Conservation (phyloP, 2,797 vertebrate genomes). For the Molossus alvarezi region DNA sequence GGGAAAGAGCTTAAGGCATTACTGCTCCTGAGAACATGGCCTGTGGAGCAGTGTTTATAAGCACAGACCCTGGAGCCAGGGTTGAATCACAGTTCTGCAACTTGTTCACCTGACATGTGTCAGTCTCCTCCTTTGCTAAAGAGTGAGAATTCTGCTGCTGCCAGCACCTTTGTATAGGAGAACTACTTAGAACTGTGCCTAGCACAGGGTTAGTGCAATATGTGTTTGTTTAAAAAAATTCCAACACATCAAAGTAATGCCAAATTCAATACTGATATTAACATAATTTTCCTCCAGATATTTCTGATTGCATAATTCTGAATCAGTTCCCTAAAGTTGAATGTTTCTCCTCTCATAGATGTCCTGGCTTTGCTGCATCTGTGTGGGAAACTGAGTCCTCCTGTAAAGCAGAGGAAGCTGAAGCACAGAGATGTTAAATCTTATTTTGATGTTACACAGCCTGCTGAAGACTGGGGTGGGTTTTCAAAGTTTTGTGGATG, state of each 20-base stretch:
- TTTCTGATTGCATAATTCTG: neutral
- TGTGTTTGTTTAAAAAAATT: neutral
- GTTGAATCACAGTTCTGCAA: neutral
- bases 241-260: neutral
- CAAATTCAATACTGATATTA: neutral
- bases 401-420: neutral
- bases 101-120: neutral
- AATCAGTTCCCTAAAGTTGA: neutral
- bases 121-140: neutral
- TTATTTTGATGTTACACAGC: neutral
- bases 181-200: neutral
- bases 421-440: conserved; percentile 38
- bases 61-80: neutral
- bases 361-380: neutral
- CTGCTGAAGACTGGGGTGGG: neutral
- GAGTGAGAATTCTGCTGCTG: accelerated
- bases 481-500: neutral
- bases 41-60: neutral
- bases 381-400: neutral
- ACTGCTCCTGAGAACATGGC: neutral
- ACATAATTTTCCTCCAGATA: neutral
- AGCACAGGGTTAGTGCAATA: neutral
- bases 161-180: neutral
- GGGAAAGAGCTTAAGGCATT: neutral
- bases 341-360: neutral